Evolutionary conservation across 2,113 vertebrate species (phyloP), one percentile per base, ranked within the genome.

Genomic region (Muntiacus reevesi): DNA sequence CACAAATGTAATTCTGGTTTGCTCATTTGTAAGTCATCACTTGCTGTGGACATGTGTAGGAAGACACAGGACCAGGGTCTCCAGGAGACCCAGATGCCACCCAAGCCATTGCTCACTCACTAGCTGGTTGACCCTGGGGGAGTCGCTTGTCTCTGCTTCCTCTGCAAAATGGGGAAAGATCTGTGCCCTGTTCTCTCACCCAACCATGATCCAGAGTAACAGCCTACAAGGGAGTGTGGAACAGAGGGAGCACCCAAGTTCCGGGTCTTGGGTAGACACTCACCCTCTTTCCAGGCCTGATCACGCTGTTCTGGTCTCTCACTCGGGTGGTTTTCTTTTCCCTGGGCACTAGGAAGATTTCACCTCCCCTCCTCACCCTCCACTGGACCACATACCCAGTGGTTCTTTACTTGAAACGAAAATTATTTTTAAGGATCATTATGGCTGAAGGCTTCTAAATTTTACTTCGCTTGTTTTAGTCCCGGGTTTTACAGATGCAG

Each of bases 201-300:
- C 21, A 7, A 1, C 7, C 5, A 17, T 52, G 13, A 23, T 50
- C 57, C 45, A n/a, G 62, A 7, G 40, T 3, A 55, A 59, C 23
- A 2, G n/a, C 45, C 2, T 0, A 7, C 43, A 6, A 79, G 52
- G 84, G 27, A 33, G 30, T 0, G 9, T 45, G 87, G 28, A 13
- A 57, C 23, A 3, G 50, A 55, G 2, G 23, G 1, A 21, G 12
- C 43, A 59, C 25, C 27, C 10, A 13, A 4, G 45, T 7, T 19
- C 7, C 30, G 10, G 8, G 12, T 36, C 54, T 54, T 1, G 1
- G 4, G 33, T 30, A 50, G 40, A 60, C 1, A 4, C 23, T 28
- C 54, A 11, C 7, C 36, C 5, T 43, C 83, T 33, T 76, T 57
- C 19, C 4, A 59, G 79, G n/a, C 25, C 59, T 76, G 82, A 40